Conservation (phyloP, 2,113 vertebrate genomes). For the Brachionichthys hirsutus region DNA sequence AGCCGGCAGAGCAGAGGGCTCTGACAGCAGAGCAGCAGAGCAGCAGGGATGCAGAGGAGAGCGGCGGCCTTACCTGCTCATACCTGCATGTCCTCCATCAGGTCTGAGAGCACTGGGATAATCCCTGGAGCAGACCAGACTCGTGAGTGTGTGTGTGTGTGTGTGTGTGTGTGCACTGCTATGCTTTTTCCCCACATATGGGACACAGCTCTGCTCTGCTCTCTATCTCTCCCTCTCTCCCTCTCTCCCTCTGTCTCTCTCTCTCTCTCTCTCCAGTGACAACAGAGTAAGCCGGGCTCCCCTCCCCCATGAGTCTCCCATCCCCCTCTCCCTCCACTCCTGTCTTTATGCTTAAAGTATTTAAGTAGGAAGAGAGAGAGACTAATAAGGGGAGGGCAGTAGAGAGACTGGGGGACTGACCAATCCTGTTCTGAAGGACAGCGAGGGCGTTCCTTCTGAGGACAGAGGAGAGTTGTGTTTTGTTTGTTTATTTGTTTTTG, state of each 20-base stretch:
- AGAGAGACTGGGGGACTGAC: constrained; percentile 59
- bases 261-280: constrained; percentile 66
- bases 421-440: constrained; percentile 65
- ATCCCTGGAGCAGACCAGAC: constrained; percentile 73
- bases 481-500: background rate
- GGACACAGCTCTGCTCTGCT: constrained; percentile 69
- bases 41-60: constrained; percentile 45
- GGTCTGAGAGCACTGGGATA: constrained; percentile 69
- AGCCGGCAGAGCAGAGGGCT: constrained; percentile 31
- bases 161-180: constrained; percentile 60
- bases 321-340: constrained; percentile 60
- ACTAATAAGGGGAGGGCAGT: constrained; percentile 51
- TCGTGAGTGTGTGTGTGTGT: background rate
- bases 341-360: constrained; percentile 81
- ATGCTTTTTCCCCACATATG: constrained; percentile 79
- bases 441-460: constrained; percentile 42
- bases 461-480: constrained; percentile 15
- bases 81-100: constrained; percentile 67
- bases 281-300: constrained; percentile 75
- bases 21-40: constrained; percentile 54
- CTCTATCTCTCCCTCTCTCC: constrained; percentile 30
- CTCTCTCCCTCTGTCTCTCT: constrained; percentile 31
- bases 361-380: constrained; percentile 69
- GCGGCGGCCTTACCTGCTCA: constrained; percentile 71
- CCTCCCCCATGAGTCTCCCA: constrained; percentile 73